phyloP scores from a whole-genome alignment of 2,113 vertebrate species.

The Elephas maximus region DNA sequence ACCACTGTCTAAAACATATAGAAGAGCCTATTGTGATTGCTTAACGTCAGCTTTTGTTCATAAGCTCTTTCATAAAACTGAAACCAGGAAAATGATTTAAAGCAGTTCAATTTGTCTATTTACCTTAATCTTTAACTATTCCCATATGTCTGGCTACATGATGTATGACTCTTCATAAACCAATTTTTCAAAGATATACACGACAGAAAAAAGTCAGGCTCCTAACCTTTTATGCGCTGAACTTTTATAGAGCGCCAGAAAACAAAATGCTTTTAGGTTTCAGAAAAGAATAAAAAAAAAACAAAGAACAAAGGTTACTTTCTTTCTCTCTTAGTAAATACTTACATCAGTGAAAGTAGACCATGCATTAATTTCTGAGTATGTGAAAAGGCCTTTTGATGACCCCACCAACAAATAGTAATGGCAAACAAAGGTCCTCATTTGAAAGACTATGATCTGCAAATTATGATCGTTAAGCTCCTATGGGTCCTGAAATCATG shows the following conservation, averaged over 20 bases:
- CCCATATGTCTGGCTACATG: constrained; percentile 91
- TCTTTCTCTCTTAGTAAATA: constrained; percentile 78
- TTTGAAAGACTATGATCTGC: constrained; percentile 50
- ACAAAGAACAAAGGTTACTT: constrained; percentile 80
- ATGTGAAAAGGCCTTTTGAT: constrained; percentile 41
- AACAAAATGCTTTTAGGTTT: constrained; percentile 88
- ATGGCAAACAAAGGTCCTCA: constrained; percentile 62
- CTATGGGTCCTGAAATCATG: background rate
- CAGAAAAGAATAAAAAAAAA: constrained; percentile 67
- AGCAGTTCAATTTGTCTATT: constrained; percentile 93
- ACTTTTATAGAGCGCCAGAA: constrained; percentile 89
- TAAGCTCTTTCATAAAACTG: constrained; percentile 92
- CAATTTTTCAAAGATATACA: constrained; percentile 92
- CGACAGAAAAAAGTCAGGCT: constrained; percentile 89
- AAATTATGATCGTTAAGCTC: constrained; percentile 64
- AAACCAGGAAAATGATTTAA: constrained; percentile 92
- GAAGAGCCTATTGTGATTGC: constrained; percentile 89
- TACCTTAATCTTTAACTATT: constrained; percentile 93
- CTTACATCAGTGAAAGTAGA: constrained; percentile 79
- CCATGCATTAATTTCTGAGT: constrained; percentile 68
- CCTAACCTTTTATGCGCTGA: constrained; percentile 90
- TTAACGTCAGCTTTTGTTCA: constrained; percentile 92
- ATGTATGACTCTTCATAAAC: constrained; percentile 91
- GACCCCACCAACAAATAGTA: background rate
- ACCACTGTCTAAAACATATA: constrained; percentile 92